Base-by-base conservation (phyloP, 2,113 vertebrate genomes). In the Acrocephalus arundinaceus region DNA sequence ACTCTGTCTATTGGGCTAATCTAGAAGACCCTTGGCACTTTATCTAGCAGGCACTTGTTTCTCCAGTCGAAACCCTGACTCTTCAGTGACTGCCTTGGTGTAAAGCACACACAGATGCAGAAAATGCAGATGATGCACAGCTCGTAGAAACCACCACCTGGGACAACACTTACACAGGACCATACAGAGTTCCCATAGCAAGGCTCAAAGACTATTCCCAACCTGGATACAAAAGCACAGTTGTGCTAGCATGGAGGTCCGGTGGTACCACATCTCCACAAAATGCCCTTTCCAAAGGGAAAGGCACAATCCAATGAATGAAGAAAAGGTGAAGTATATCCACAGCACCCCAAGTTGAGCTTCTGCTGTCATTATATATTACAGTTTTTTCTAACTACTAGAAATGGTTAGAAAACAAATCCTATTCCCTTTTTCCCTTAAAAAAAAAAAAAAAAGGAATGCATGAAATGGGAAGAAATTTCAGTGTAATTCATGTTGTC, bases 101-200 rank as follows among this genome's bases (percentile, higher is more conserved):
- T 31, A 59, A 74, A 7, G 55, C n/a, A 55, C n/a, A 33, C 9
- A 39, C 11, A 35, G 46, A 41, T 49, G 37, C 37, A 62, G 20
- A 54, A 79, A 61, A 74, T 37, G 24, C 27, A 58, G 16, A 18
- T 21, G 58, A 33, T 28, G 15, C 23, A 55, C 25, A 25, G 49
- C 24, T 52, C 63, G 37, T 33, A 66, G 35, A 59, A 92, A 18
- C 10, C 66, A 65, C 27, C 19, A 6, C 8, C 13, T 19, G 31
- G 57, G n/a, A 62, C 57, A 51, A 8, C 3, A 39, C 27, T 30
- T 15, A 30, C 21, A 15, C 12, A 23, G 71, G 21, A 49, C 5
- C n/a, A 27, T 4, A 39, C 0, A n/a, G 28, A 59, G 1, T 1
- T 31, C 25, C 37, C 72, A 65, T 0, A 46, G 17, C 13, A 17